Base-by-base conservation (phyloP, 1,140 invertebrate genomes). In the Calephelis virginiensis region DNA sequence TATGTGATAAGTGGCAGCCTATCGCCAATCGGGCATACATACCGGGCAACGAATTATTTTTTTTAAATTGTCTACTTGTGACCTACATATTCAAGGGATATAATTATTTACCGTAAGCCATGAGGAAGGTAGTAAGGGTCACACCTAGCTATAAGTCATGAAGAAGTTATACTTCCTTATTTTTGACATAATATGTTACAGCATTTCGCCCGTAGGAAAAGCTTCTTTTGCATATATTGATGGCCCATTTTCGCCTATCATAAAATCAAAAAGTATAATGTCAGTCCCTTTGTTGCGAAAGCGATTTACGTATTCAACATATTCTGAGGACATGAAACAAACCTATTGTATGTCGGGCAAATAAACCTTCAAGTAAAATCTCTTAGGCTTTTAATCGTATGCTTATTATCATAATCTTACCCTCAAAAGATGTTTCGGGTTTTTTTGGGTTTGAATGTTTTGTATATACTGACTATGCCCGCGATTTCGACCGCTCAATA, bases 261-360 rank as follows among this genome's bases (percentile, higher is more conserved):
- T 53, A 53, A 53, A 28, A 53, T 53, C 53, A 56, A 56, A 56
- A 17, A 6, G 12, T 17, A 28, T 59, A 37, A 38, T 59, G 6
- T n/a, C 53, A 59, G 28, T 59, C 37, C 37, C 53, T 59, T 59
- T 59, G 53, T 59, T 59, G 53, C 7, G 37, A 59, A 17, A 59
- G 8, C 53, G 28, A n/a, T 59, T 59, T 37, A 59, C 53, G n/a
- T 59, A 59, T 38, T 59, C 53, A 59, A 59, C 28, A 59, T 59
- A 59, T 59, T 59, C 37, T 37, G 53, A 59, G 53, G 14, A 37
- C 37, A 38, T 37, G 17, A 59, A 59, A 59, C 53, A 37, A n/a
- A n/a, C 14, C 53, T 17, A 59, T 59, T 59, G 53, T 59, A 7
- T 38, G 11, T 12, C 37, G 53, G 12, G 8, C 53, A 59, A 59